Percentiles rank a stretch among this genome's conserved stretches.
Evolutionary conservation across 2,797 vertebrate species (phyloP).

Genomic region (Salmo trutta): DNA sequence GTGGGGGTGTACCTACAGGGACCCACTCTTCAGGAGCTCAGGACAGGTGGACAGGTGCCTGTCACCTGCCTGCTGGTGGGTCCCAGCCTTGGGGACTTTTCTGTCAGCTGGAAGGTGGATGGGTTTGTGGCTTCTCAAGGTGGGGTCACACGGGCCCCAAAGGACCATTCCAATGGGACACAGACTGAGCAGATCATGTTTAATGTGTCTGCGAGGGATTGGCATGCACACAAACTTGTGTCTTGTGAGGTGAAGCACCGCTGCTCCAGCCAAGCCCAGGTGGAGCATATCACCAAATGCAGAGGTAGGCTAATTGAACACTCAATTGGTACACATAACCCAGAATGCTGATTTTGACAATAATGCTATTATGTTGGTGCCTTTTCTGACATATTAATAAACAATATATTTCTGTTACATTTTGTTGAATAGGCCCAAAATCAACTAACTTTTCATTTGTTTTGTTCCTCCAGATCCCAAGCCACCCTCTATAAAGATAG

Average conservation of each 20-base stretch:
- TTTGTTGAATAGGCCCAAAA: too few relatives aligned
- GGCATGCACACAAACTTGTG: constrained; percentile 53
- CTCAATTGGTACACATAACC: neutral
- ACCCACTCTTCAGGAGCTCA: constrained; percentile 27
- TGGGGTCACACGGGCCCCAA: neutral
- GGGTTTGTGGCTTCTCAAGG: rapidly evolving
- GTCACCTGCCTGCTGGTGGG: constrained; percentile 67
- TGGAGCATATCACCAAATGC: constrained; percentile 55
- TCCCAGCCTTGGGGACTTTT: constrained; percentile 46
- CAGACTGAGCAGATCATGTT: constrained; percentile 59
- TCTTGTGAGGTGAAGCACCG: constrained; percentile 63
- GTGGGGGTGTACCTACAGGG: constrained; percentile 49
- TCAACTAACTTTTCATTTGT: too few relatives aligned
- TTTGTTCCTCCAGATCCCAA: too few relatives aligned
- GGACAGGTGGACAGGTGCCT: constrained; percentile 12
- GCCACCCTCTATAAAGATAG: too few relatives aligned
- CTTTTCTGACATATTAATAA: too few relatives aligned
- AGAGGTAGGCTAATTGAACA: constrained; percentile 49
- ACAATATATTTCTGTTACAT: too few relatives aligned
- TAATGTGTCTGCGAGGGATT: constrained; percentile 35
- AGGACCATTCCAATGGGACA: constrained; percentile 60
- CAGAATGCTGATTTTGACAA: neutral
- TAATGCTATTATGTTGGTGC: neutral
- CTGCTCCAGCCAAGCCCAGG: constrained; percentile 44
- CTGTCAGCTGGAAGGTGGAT: constrained; percentile 60